A percentile compares a stretch with the other conserved stretches of the same genome.
phyloP scores from a whole-genome alignment of 2,113 vertebrate species.

The Australoheros scitulus region DNA sequence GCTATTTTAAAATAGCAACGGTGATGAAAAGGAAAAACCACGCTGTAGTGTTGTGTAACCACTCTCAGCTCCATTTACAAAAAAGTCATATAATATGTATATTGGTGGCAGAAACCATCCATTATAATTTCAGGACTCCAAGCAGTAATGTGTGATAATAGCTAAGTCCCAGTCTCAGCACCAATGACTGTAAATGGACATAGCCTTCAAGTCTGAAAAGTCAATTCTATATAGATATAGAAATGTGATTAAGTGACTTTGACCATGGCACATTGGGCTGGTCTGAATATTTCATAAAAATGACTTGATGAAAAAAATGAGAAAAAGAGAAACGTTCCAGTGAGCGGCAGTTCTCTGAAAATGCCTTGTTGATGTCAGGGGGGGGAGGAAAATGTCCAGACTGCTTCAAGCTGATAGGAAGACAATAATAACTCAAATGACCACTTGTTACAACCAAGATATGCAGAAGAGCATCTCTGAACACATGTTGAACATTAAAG shows the following conservation, averaged over 20 bases:
- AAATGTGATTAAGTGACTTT: neutral
- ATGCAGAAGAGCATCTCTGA: neutral
- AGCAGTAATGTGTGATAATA: neutral
- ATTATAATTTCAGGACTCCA: neutral
- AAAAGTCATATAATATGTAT: slow-evolving; percentile 15
- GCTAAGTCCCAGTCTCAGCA: neutral
- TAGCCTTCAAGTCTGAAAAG: neutral
- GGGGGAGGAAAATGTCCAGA: neutral
- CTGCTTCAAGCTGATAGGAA: neutral
- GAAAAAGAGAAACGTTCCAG: neutral
- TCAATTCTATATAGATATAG: neutral
- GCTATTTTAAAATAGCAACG: slow-evolving; percentile 52
- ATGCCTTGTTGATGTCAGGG: neutral
- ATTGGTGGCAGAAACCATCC: neutral
- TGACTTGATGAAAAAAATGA: neutral
- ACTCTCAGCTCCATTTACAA: slow-evolving; percentile 3
- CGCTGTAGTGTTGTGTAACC: slow-evolving; percentile 22
- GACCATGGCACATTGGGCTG: neutral
- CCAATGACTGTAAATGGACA: neutral
- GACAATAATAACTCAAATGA: neutral
- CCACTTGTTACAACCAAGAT: neutral
- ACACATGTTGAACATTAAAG: neutral
- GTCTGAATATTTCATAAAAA: neutral
- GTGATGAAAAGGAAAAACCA: slow-evolving; percentile 31
- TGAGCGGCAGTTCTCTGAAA: neutral